Conservation (phyloP, 2,888 invertebrate genomes). For the Ormyrus nitidulus region DNA sequence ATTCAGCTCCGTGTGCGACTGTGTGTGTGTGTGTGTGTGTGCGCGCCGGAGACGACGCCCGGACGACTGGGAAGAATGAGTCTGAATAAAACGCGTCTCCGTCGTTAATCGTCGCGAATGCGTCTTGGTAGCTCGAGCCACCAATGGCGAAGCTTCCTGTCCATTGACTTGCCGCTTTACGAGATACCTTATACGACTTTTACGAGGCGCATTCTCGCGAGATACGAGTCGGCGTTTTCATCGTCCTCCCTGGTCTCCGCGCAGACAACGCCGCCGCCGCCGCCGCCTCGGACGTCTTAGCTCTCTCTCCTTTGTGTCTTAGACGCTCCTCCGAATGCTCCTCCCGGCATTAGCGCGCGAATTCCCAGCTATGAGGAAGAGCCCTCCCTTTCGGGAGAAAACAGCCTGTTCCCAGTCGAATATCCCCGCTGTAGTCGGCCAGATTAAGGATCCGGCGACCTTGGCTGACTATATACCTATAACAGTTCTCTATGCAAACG, state of each 20-base stretch:
- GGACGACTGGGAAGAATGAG: slow-evolving; percentile 49
- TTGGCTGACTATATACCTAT: background rate
- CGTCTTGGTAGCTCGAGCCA: slow-evolving; percentile 31
- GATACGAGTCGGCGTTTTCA: slow-evolving; percentile 58
- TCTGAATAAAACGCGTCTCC: slow-evolving; percentile 57
- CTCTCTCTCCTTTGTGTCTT: slow-evolving; percentile 3
- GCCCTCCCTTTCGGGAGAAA: slow-evolving; percentile 18
- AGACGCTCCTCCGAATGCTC: slow-evolving; percentile 11
- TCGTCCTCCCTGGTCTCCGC: slow-evolving; percentile 53
- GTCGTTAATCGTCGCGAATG: slow-evolving; percentile 58
- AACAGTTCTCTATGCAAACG: slow-evolving; percentile 4
- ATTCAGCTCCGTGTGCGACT: background rate
- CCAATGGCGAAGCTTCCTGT: slow-evolving; percentile 55
- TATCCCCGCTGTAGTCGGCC: slow-evolving; percentile 5
- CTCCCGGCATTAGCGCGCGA: background rate
- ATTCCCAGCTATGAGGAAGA: slow-evolving; percentile 12
- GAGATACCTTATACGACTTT: slow-evolving; percentile 59
- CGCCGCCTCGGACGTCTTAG: no score
- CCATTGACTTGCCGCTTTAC: slow-evolving; percentile 60
- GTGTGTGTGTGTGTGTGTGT: slow-evolving; percentile 9
- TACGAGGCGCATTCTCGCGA: slow-evolving; percentile 57
- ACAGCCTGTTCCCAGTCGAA: slow-evolving; percentile 27
- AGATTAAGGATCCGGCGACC: slow-evolving; percentile 23
- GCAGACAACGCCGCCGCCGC: no score
- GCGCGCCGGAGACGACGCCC: slow-evolving; percentile 29